Evolutionary conservation across 2,888 invertebrate species (phyloP), one percentile per base, ranked within the genome.

Genomic region (Octonoba sinensis): DNA sequence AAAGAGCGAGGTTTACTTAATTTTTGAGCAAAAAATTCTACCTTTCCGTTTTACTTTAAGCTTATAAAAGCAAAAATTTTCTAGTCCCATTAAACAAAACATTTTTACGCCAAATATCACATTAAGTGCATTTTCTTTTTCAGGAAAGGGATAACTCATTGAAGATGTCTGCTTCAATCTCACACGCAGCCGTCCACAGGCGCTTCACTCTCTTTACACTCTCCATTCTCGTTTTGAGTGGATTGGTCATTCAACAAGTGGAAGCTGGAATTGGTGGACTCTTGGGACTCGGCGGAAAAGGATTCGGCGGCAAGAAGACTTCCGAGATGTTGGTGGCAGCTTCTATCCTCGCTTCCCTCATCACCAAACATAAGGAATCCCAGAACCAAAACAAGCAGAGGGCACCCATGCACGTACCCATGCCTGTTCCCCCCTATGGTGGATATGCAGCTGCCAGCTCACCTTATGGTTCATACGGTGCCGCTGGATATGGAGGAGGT

Each of bases 311-410:
- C 4, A 81, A 81, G 59, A 81, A 81, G 49, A 81, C 81, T 20
- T 81, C 81, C 1, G 81, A 81, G 47, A 81, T 81, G 81, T 44
- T 81, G 51, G 81, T 81, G 11, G 81, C 81, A 22, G 81, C 81
- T 15, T 69, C 69, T 11, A 81, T 81, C 57, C 24, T 81, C 0
- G 81, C 81, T 3, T 81, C 81, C 44, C 70, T 81, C 49, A 81
- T 81, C 74, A 70, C 81, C 51, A 82, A 82, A 44, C 81, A 82
- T 54, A 82, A 82, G n/a, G 81, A 82, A 44, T 70, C 64, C 54
- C 81, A 82, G 57, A 74, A 65, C 65, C 64, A 77, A 36, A 70
- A 71, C 49, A 77, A 70, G 56, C 69, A 60, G 44, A 74, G 81
- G n/a, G 65, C 74, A 16, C 81, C 81, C 49, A 82, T 82, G 81